Percentiles rank a stretch among this genome's conserved stretches.
phyloP scores from a whole-genome alignment of 2,888 invertebrate genomes.

The Lasiommata megera region DNA sequence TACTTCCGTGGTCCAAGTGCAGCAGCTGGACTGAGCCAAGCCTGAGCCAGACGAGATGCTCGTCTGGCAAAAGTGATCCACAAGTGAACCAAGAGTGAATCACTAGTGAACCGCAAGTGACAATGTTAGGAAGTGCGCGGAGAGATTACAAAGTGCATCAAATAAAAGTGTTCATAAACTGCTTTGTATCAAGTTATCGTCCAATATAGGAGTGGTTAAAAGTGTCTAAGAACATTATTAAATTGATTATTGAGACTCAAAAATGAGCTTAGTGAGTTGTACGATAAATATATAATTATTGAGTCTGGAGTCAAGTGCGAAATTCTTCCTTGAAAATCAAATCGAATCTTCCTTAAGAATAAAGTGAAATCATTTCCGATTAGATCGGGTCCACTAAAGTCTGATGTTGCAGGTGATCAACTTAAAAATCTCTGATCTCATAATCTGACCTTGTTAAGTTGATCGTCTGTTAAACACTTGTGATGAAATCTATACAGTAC shows the following conservation, averaged over 20 bases:
- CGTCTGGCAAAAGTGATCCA: conserved; percentile 34
- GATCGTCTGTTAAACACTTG: too few relatives aligned
- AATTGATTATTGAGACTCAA: neutral
- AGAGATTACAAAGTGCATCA: too few relatives aligned
- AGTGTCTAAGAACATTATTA: neutral
- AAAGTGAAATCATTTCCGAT: neutral
- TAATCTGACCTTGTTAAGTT: too few relatives aligned
- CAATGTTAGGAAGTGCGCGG: too few relatives aligned
- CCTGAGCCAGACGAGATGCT: conserved; percentile 6
- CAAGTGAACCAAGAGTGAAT: conserved; percentile 5
- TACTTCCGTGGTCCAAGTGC: conserved; percentile 71
- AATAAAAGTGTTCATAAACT: neutral
- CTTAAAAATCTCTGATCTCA: too few relatives aligned
- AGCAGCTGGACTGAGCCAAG: conserved; percentile 69
- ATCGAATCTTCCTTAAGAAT: too few relatives aligned
- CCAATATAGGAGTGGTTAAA: neutral
- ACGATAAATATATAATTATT: neutral
- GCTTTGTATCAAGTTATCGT: neutral
- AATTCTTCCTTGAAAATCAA: neutral
- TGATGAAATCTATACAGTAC: too few relatives aligned
- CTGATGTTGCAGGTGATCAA: too few relatives aligned
- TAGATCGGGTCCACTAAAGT: neutral
- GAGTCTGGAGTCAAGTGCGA: neutral
- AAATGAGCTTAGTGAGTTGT: conserved; percentile 6
- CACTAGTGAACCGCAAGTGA: neutral